Base-by-base conservation (phyloP, 2,888 invertebrate genomes). In the Napeogenes sylphis region DNA sequence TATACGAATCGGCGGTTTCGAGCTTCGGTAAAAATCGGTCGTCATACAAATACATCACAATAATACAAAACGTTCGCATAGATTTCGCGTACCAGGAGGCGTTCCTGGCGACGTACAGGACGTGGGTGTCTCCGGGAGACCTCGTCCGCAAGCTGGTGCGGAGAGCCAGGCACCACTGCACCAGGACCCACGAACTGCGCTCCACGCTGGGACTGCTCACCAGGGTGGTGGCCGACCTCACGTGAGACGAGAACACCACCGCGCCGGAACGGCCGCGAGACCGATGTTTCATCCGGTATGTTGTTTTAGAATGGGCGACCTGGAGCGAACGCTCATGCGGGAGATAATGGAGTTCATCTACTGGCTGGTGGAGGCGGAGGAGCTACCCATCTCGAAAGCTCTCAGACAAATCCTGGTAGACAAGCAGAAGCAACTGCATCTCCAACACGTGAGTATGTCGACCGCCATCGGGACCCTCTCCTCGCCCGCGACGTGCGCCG, bases 51-150 rank as follows among this genome's bases (percentile, higher is more conserved):
- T 30, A 30, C 4, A 30, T 51, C 10, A 4, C 6, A 4, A 30
- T 51, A 30, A 51, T 8, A 10, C 53, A 30, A 53, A 45, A 59
- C 53, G 30, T 68, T 72, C 75, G 71, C 68, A 65, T 91, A 96
- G 97, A 96, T 87, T 96, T 97, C 87, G 93, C 96, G 84, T 98
- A 97, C 90, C 97, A 98, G 92, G 99, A 99, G 92, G 99, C 99
- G 69, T 99, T 99, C 90, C 93, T 99, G 73, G 97, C 98, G 61
- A 99, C 99, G 66, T 99, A 99, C 90, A 93, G 99, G 73, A 99
- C 98, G 67, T 98, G 99, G 91, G 95, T 99, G 81, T 92, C 95
- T 65, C 97, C 99, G 33, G 89, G 94, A 76, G 96, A 96, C 71
- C 92, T 99, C 71, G 94, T 98, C 71, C 93, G 94, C 77, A 97